Evolutionary conservation across 2,888 invertebrate species (phyloP), one percentile per base, ranked within the genome.

Genomic region (Chrysopilus asiliformis): DNA sequence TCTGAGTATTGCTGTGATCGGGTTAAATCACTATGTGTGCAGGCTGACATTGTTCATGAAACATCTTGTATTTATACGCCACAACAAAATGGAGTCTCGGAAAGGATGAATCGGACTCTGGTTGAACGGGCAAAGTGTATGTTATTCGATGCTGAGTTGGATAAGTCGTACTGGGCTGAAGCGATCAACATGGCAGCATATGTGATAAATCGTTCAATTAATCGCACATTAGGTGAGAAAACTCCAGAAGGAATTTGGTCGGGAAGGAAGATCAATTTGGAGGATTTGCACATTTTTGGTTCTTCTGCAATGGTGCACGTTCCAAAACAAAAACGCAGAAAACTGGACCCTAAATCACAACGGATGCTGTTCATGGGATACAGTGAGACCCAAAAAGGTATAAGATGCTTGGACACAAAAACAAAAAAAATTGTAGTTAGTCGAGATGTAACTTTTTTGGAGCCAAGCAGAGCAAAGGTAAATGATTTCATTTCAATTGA

Each of bases 161-260:
- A 34, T 14, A 42, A 45, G n/a, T 41, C 36, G 8, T 45, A 48
- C 32, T 54, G 56, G 56, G 56, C 54, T 14, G 55, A 60, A 42
- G 57, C 53, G 5, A 35, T 45, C n/a, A 33, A 33, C 12, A 42
- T 39, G 20, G 42, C 45, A 13, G 32, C 18, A 10, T 43, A 44
- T 32, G 20, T 46, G 7, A 38, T 37, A 8, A 41, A 43, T 22
- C 31, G 35, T n/a, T n/a, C n/a, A n/a, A 36, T 33, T 9, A 27
- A 25, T n/a, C 31, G 34, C 13, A 4, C 37, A 6, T 13, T 32
- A 7, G 29, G 41, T 3, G 7, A 36, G 9, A 43, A 43, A 40
- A 54, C 55, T 3, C 54, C 60, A 1, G 48, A 49, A 35, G 57
- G 60, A 41, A 10, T 49, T 4, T 60, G 58, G 57, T 42, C 47